A percentile compares a stretch with the other conserved stretches of the same genome.
Conservation (phyloP, 2,113 vertebrate genomes). For the Mystacornis crossleyi region DNA sequence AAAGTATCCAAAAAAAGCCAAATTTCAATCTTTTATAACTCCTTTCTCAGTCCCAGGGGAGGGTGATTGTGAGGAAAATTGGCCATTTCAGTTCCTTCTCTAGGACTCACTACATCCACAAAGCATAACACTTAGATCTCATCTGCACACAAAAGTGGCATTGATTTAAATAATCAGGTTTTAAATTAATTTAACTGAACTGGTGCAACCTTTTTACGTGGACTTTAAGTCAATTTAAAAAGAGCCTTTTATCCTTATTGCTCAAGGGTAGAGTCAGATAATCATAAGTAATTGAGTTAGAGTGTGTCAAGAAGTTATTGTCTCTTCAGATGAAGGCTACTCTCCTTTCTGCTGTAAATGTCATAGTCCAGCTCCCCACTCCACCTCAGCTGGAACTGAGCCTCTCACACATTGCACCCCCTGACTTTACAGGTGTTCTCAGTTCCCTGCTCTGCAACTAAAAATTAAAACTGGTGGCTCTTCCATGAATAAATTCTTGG, state of each 20-base stretch:
- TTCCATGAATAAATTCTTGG: neutral
- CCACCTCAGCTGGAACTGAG: neutral
- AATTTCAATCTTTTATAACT: neutral
- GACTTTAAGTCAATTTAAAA: constrained; percentile 28
- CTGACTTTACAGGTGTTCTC: neutral
- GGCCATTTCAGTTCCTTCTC: neutral
- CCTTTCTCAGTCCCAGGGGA: neutral
- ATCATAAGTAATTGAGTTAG: constrained; percentile 25
- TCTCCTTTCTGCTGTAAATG: neutral
- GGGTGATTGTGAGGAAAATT: neutral
- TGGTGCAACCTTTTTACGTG: neutral
- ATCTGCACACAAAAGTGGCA: neutral
- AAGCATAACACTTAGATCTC: constrained; percentile 30
- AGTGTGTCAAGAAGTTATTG: constrained; percentile 5
- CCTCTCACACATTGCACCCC: neutral
- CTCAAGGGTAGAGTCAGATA: constrained; percentile 20
- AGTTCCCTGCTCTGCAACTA: neutral
- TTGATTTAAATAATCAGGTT: constrained; percentile 56
- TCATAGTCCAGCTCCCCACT: neutral
- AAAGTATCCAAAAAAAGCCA: neutral
- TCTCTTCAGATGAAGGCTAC: neutral
- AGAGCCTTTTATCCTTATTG: constrained; percentile 15
- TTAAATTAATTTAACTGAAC: constrained; percentile 40
- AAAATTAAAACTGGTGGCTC: neutral
- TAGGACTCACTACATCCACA: neutral